These are phyloP conservation scores for Lerema accius DNA, from an alignment of 1,140 invertebrate species.

Conservation along the genomic window DNA sequence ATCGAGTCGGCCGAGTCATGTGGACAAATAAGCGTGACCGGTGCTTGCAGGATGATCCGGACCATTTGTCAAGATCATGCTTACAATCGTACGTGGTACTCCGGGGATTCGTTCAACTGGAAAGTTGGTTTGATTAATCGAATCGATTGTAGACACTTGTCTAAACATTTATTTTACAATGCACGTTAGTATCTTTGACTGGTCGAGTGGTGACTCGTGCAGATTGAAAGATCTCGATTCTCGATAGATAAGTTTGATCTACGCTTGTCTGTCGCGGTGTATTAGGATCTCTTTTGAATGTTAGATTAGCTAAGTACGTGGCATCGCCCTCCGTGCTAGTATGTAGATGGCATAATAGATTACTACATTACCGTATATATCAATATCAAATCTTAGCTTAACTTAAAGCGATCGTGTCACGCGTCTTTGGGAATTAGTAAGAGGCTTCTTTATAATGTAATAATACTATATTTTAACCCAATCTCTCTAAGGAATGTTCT, in stretches of 20 bases:
- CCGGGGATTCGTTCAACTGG: constrained; percentile 29
- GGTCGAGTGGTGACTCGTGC: constrained; percentile 17
- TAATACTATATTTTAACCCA: too few relatives aligned
- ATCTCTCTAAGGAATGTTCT: too few relatives aligned
- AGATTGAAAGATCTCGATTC: constrained; percentile 5
- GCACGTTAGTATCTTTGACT: neutral
- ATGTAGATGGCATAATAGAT: neutral
- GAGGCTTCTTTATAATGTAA: too few relatives aligned
- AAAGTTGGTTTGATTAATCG: constrained; percentile 29
- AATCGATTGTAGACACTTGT: constrained; percentile 25
- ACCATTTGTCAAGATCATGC: constrained; percentile 79
- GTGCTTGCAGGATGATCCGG: constrained; percentile 63
- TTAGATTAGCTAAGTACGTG: neutral
- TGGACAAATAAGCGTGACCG: constrained; percentile 64
- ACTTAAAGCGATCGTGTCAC: too few relatives aligned
- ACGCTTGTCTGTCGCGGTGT: neutral
- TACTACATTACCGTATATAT: too few relatives aligned
- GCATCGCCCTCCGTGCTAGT: neutral
- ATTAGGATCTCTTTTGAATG: neutral
- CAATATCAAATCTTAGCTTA: too few relatives aligned
- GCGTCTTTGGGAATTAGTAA: too few relatives aligned
- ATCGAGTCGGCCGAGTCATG: constrained; percentile 53
- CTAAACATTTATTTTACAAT: constrained; percentile 23
- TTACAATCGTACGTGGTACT: constrained; percentile 39
- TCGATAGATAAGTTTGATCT: constrained; percentile 11